Evolutionary conservation across 2,888 invertebrate species (phyloP).

Genomic region (Cheilosia grossa): DNA sequence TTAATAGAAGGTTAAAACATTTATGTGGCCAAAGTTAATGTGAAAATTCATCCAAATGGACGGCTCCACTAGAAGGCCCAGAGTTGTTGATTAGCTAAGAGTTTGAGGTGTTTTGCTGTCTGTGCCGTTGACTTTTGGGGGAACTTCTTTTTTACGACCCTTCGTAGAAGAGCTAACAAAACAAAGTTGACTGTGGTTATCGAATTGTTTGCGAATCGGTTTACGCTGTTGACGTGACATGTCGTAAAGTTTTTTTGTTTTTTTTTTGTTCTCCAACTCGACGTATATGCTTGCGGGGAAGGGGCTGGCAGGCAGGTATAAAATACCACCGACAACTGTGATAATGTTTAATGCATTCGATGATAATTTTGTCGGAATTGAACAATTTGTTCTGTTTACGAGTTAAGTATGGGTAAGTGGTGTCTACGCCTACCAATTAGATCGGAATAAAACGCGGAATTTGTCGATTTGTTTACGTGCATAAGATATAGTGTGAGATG

Average conservation of each 20-base stretch:
- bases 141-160: constrained; percentile 12
- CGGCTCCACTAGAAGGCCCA: constrained; percentile 46
- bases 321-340: neutral
- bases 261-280: constrained; percentile 9
- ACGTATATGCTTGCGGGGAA: no score
- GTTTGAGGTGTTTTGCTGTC: constrained; percentile 43
- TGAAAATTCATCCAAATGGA: constrained; percentile 53
- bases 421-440: constrained; percentile 40
- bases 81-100: constrained; percentile 68
- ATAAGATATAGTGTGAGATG: neutral
- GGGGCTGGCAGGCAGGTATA: neutral
- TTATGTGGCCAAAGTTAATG: constrained; percentile 72
- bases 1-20: constrained; percentile 73
- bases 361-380: constrained; percentile 54
- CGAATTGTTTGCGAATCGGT: constrained; percentile 63
- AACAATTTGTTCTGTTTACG: constrained; percentile 59
- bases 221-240: constrained; percentile 67
- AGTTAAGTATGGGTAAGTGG: constrained; percentile 43
- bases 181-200: constrained; percentile 57
- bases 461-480: constrained; percentile 21
- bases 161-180: constrained; percentile 29
- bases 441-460: constrained; percentile 12
- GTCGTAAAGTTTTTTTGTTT: constrained; percentile 44
- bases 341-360: constrained; percentile 52
- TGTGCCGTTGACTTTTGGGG: constrained; percentile 28